Evolutionary conservation across 2,113 vertebrate species (phyloP).

Genomic region (Suncus etruscus): DNA sequence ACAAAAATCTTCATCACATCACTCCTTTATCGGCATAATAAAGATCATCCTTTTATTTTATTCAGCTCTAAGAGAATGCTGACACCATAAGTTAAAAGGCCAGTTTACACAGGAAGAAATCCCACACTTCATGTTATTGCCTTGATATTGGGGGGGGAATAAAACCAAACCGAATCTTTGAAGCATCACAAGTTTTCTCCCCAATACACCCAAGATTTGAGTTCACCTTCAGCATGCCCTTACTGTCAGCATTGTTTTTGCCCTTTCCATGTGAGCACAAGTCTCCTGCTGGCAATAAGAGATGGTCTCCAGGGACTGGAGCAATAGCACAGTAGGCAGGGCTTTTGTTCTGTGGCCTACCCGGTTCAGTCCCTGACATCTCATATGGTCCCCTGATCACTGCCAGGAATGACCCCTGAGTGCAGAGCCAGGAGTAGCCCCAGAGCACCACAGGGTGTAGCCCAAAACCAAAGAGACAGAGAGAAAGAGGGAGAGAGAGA

Average conservation of each 20-base stretch:
- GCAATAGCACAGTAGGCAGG: too few relatives aligned
- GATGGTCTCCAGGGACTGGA: too few relatives aligned
- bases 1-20: constrained; percentile 52
- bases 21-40: constrained; percentile 56
- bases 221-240: not conserved
- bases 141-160: not conserved
- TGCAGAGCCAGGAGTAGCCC: too few relatives aligned
- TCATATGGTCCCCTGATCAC: too few relatives aligned
- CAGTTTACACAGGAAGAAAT: not conserved
- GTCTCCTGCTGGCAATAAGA: not conserved
- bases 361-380: too few relatives aligned
- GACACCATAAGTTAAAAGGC: not conserved
- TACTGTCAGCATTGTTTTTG: not conserved
- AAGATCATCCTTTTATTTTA: constrained; percentile 55
- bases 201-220: not conserved
- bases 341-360: too few relatives aligned
- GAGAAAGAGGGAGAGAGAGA: too few relatives aligned
- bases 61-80: constrained; percentile 73
- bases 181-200: not conserved
- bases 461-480: too few relatives aligned
- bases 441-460: too few relatives aligned
- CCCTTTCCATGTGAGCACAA: not conserved
- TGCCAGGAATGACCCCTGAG: too few relatives aligned
- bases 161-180: not conserved
- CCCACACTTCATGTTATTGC: not conserved